Conservation (phyloP, 2,113 vertebrate species). For the Microcebus murinus region DNA sequence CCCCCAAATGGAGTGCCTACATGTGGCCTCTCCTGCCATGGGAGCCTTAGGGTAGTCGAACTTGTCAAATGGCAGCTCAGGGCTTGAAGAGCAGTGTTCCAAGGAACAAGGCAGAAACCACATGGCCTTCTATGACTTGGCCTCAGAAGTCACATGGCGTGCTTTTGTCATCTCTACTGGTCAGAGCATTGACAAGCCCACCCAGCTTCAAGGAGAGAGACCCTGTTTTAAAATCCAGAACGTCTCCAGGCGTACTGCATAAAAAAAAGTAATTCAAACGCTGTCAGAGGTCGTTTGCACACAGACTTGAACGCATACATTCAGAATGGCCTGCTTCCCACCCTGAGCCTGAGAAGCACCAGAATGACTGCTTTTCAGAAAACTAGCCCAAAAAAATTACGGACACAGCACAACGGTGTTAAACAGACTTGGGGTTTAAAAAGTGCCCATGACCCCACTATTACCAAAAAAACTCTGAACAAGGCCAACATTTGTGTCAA, state of each 20-base stretch:
- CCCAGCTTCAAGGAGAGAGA: not conserved
- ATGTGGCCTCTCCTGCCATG: not conserved
- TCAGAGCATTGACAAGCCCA: not conserved
- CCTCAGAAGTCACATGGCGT: not conserved
- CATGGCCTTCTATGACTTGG: not conserved
- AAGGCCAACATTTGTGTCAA: not conserved
- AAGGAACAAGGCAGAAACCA: not conserved
- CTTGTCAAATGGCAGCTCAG: not conserved
- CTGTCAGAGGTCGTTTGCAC: not conserved
- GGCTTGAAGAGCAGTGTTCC: not conserved
- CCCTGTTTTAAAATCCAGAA: not conserved
- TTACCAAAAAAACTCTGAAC: not conserved
- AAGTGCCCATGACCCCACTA: not conserved
- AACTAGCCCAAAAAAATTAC: not conserved
- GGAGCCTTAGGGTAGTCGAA: not conserved
- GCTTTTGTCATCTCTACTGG: not conserved
- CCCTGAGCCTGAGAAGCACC: not conserved
- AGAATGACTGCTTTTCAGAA: not conserved
- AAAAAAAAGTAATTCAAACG: not conserved
- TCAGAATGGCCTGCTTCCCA: not conserved
- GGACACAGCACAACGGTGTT: not conserved
- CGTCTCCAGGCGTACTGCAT: not conserved
- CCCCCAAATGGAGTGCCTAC: not conserved
- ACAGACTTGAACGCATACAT: not conserved
- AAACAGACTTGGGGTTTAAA: not conserved